Percentiles rank a stretch among this genome's conserved stretches.
Evolutionary conservation across 2,113 vertebrate species (phyloP).

Genomic region (Pandion haliaetus): DNA sequence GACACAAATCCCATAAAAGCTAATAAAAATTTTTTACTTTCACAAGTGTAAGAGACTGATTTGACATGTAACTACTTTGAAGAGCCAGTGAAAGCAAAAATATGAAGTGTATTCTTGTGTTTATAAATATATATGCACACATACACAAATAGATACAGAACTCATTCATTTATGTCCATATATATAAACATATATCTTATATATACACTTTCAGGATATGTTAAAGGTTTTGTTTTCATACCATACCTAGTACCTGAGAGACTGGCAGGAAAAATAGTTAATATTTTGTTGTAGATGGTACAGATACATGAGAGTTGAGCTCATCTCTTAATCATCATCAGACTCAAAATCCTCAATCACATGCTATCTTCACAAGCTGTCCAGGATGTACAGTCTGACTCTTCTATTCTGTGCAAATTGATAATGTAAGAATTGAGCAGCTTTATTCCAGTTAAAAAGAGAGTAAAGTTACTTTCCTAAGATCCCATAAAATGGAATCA

Average conservation of each 20-base stretch:
- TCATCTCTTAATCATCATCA: neutral
- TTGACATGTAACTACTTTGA: neutral
- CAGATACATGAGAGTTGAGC: neutral
- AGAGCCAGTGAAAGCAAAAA: neutral
- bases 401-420: neutral
- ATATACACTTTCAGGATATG: neutral
- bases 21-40: neutral
- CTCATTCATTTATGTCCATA: neutral
- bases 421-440: neutral
- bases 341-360: neutral
- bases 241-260: neutral
- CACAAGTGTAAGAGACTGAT: accelerated
- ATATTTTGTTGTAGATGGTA: neutral
- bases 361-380: neutral
- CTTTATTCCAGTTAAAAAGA: neutral
- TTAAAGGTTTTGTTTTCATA: neutral
- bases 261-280: neutral
- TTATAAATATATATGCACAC: neutral
- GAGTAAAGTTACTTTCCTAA: neutral
- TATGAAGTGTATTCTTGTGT: neutral
- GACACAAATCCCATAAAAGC: neutral
- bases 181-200: neutral
- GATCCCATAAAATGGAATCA: neutral
- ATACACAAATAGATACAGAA: neutral
- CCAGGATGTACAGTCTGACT: neutral